phyloP scores from a whole-genome alignment of 1,140 invertebrate genomes.

The Chironomus tepperi region DNA sequence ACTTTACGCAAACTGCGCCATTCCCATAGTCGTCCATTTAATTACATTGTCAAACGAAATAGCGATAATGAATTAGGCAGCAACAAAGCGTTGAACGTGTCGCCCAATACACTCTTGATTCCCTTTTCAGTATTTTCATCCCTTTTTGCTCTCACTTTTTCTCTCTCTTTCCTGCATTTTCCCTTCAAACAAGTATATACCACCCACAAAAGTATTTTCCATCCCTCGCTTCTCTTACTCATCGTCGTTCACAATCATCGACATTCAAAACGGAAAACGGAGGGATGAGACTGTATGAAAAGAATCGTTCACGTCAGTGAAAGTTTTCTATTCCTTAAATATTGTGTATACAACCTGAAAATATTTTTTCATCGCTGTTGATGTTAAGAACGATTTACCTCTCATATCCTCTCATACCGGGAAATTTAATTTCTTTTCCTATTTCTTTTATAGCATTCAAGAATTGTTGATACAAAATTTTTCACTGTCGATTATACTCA shows the following conservation, averaged over 20 bases:
- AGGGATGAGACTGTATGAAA: neutral
- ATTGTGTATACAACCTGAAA: neutral
- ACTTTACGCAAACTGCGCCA: neutral
- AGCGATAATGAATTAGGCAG: slow-evolving; percentile 1
- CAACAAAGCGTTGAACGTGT: neutral
- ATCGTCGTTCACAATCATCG: neutral
- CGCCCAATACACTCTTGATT: no score
- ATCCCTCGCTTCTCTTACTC: slow-evolving; percentile 18
- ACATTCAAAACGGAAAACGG: no score
- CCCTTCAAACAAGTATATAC: neutral
- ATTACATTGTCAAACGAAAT: slow-evolving; percentile 1
- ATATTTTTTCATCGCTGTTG: neutral
- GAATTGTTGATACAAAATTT: neutral
- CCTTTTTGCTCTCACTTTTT: neutral
- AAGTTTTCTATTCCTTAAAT: neutral
- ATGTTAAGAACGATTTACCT: neutral
- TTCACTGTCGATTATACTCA: neutral
- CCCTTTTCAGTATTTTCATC: neutral
- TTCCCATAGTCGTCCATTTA: neutral
- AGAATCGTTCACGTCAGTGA: slow-evolving; percentile 4
- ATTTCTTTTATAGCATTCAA: neutral
- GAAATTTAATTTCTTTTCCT: slow-evolving; percentile 11
- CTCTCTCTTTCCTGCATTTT: neutral
- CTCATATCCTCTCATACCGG: neutral
- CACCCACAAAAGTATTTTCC: neutral